phyloP scores from a whole-genome alignment of 2,113 vertebrate genomes.

The Rhabdomys dilectus region DNA sequence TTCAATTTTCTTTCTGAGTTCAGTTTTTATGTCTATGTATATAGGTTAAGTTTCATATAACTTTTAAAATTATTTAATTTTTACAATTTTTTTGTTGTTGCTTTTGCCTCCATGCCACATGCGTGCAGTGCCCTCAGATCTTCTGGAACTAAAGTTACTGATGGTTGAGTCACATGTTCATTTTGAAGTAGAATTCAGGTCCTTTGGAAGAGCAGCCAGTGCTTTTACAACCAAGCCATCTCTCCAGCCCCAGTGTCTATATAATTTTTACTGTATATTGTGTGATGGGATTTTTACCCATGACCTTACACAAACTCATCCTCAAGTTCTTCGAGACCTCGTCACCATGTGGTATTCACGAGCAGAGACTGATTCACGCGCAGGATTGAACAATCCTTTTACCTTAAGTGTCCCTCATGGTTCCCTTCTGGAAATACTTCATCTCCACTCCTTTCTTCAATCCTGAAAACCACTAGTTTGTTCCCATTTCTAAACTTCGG shows the following conservation, averaged over 20 bases:
- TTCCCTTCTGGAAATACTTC: not conserved
- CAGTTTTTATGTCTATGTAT: not conserved
- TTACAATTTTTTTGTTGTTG: not conserved
- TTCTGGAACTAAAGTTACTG: not conserved
- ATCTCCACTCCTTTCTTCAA: not conserved
- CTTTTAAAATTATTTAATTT: not conserved
- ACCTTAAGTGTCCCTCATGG: not conserved
- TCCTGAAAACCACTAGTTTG: not conserved
- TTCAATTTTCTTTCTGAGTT: slow-evolving; percentile 10
- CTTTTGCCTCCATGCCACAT: not conserved
- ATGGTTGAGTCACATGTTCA: not conserved
- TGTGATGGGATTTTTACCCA: not conserved
- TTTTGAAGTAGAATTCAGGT: not conserved
- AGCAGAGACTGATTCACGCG: not conserved
- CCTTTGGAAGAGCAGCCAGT: not conserved
- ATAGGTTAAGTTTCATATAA: not conserved
- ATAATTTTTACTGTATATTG: not conserved
- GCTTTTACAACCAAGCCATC: not conserved
- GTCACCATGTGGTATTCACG: not conserved
- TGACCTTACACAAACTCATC: not conserved
- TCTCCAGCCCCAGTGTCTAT: not conserved
- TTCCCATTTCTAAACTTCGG: not conserved
- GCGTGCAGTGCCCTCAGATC: not conserved
- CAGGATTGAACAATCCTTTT: not conserved
- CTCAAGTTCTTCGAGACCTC: not conserved